Conservation (phyloP, 2,113 vertebrate species). For the Microtus pennsylvanicus region DNA sequence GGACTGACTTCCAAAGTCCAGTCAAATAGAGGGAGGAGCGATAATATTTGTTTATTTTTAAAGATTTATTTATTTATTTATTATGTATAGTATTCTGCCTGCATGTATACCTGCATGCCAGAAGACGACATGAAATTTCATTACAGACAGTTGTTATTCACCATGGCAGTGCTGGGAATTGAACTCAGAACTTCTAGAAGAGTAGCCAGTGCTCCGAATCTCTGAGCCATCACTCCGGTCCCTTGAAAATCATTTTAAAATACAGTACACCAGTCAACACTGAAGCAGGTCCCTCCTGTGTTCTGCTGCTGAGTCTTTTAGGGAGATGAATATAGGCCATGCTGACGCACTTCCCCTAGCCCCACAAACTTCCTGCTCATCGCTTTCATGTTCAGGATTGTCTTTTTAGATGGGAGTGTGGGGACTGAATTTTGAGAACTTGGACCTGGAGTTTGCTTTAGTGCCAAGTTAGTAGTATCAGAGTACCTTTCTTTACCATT, state of each 20-base stretch:
- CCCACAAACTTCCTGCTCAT: neutral
- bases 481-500: slow-evolving; percentile 16
- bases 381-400: neutral
- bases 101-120: too few species aligned
- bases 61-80: too few species aligned
- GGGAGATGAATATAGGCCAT: neutral
- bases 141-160: too few species aligned
- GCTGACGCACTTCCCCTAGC: neutral
- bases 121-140: too few species aligned
- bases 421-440: neutral
- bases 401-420: neutral
- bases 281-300: neutral
- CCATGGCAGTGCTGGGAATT: too few species aligned
- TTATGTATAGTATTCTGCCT: too few species aligned
- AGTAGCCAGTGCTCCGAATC: too few species aligned
- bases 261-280: neutral
- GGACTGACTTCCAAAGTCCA: too few species aligned
- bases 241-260: slow-evolving; percentile 31
- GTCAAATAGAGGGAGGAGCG: too few species aligned
- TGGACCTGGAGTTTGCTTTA: neutral
- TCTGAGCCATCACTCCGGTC: too few species aligned
- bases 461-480: neutral
- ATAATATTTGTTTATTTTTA: too few species aligned
- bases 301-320: neutral
- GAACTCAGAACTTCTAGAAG: too few species aligned